Evolutionary conservation across 1,140 invertebrate genomes (phyloP), one percentile per base, ranked within the genome.

Genomic region (Zaprionus africanus): DNA sequence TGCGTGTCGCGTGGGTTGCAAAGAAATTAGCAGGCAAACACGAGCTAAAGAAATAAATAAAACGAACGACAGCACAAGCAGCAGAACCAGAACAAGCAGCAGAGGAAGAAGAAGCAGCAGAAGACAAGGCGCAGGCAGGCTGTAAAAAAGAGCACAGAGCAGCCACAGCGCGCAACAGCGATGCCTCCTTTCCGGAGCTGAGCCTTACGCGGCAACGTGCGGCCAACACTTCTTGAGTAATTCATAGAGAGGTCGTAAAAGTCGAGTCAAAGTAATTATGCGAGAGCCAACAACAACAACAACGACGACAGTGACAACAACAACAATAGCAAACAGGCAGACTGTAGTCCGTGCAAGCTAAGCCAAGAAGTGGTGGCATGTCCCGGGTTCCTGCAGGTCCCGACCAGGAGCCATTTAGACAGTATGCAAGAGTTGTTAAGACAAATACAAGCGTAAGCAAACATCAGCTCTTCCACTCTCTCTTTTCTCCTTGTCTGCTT

Each of bases 241-340:
- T 84, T 90, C 84, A 87, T 84, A 81, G 81, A 75, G 81, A 78
- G 84, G 84, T 88, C 85, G 84, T 88, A 87, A 88, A 87, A 87
- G 84, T 90, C 85, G 81, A 88, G 84, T 88, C 84, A 88, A 88
- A 88, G 84, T 90, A 88, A 88, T 88, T 88, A 88, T 88, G 85
- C 81, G 80, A 82, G 71, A 66, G 76, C 41, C 64, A 74, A 38
- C 68, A 73, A 36, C 56, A 66, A 31, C 49, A 46, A 22, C 22
- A 60, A 43, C 31, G 13, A 5, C 43, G 28, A 28, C 58, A 71
- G 73, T 46, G 60, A 67, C 31, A 56, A 73, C 46, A 67, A 59
- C 38, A 65, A 64, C 36, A 24, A 64, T 22, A 28, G 7, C 28
- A 34, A 17, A 17, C 65, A 68, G 49, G 38, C 61, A 46, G 68